Evolutionary conservation across 2,888 invertebrate genomes (phyloP), one percentile per base, ranked within the genome.

Genomic region (Apocheima hispidaria): DNA sequence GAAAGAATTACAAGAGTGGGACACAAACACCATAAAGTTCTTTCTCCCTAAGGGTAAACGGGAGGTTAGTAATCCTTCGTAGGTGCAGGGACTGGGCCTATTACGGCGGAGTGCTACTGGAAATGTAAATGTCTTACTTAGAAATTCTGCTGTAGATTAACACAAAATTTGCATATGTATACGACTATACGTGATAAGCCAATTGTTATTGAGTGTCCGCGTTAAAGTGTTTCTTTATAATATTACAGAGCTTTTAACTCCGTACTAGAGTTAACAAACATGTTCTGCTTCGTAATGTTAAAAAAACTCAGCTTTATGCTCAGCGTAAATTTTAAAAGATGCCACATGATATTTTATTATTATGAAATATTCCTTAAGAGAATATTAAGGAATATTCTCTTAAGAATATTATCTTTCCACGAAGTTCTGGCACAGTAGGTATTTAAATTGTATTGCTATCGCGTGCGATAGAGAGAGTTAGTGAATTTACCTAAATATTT

Each of bases 1-100:
- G 81, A 86, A 89, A 87, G 87, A 88, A 90, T 88, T 86, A 88
- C 83, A 80, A 70, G 83, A 83, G 84, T 77, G 81, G 80, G 87
- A 88, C 87, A 87, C 84, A 87, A 84, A 86, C 84, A 86, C 78
- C 78, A 77, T 84, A 83, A 83, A 83, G 75, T 79, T 78, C 81
- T 80, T 74, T 74, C 71, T 74, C 82, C 81, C 77, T 77, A 64
- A 76, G 78, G 79, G 85, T 83, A 88, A 88, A 90, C 85, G 86
- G 78, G 77, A 74, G 74, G 88, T 84, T 84, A 83, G 86, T 88
- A 89, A 91, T 90, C 88, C 83, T 76, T 78, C 73, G 82, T 82
- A 81, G 75, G 77, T 81, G 77, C 71, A 75, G 72, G 73, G 72
- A 78, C 79, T 78, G 78, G 78, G 74, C 78, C 77, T 76, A 78